Evolutionary conservation across 2,797 vertebrate genomes (phyloP).

Genomic region (Hybognathus amarus): DNA sequence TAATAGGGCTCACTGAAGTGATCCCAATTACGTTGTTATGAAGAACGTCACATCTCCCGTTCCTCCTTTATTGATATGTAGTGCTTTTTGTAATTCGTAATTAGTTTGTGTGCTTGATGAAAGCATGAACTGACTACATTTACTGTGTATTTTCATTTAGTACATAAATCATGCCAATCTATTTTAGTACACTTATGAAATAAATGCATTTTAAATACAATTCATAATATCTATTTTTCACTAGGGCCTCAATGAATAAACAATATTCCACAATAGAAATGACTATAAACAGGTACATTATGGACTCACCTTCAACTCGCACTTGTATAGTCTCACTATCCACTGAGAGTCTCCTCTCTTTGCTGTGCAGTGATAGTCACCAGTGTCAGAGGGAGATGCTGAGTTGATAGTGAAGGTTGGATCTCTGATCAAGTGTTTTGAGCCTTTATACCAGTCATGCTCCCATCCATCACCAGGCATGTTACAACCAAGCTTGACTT

Average conservation of each 20-base stretch:
- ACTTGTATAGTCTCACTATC: neutral
- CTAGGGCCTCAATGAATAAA: neutral
- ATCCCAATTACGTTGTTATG: too few relatives aligned
- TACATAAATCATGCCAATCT: too few relatives aligned
- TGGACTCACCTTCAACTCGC: neutral
- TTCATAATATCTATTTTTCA: too few relatives aligned
- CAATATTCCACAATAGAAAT: neutral
- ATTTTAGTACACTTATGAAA: too few relatives aligned
- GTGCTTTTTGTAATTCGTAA: too few relatives aligned
- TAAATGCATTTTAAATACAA: too few relatives aligned
- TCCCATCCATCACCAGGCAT: neutral
- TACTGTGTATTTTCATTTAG: too few relatives aligned
- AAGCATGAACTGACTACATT: too few relatives aligned
- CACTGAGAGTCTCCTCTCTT: neutral
- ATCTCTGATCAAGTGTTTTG: rapidly evolving
- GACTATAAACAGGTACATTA: neutral
- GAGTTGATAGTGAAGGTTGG: neutral
- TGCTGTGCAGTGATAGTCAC: neutral
- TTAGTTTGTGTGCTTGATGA: too few relatives aligned
- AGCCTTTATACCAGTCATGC: neutral
- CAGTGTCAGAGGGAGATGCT: neutral
- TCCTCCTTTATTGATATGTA: too few relatives aligned
- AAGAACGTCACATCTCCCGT: too few relatives aligned
- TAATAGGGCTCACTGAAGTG: too few relatives aligned
- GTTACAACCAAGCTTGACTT: neutral